Evolutionary conservation across 2,113 vertebrate species (phyloP).

Genomic region (Dipodomys merriami): DNA sequence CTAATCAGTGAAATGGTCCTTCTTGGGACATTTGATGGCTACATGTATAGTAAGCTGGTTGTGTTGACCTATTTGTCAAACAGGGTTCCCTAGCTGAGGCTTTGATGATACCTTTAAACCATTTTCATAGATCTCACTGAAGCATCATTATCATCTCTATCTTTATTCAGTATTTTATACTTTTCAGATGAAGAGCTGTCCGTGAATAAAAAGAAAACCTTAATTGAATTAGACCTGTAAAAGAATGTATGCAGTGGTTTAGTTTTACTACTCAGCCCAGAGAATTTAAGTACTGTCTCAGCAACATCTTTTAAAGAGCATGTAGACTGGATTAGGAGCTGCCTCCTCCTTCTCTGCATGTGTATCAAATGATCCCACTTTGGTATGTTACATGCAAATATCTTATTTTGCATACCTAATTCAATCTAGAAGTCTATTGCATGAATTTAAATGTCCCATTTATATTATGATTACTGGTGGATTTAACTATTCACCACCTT

Average conservation of each 20-base stretch:
- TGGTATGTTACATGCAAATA: neutral
- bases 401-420: constrained; percentile 14
- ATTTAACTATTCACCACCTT: neutral
- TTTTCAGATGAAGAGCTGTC: constrained; percentile 31
- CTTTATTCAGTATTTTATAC: neutral
- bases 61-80: constrained; percentile 24
- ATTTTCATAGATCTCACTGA: neutral
- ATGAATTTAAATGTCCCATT: neutral
- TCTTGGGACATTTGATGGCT: constrained; percentile 7
- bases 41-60: neutral
- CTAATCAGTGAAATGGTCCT: constrained; percentile 43
- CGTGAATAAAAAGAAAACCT: neutral
- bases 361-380: neutral
- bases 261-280: neutral
- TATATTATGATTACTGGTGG: neutral
- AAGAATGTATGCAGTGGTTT: neutral
- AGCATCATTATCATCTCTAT: neutral
- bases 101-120: neutral
- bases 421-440: neutral
- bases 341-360: neutral
- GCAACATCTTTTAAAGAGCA: neutral
- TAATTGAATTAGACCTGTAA: neutral
- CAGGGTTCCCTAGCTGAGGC: neutral
- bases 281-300: neutral
- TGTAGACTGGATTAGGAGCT: neutral